Evolutionary conservation across 2,113 vertebrate species (phyloP), one percentile per base, ranked within the genome.

Genomic region (Mesitornis unicolor): DNA sequence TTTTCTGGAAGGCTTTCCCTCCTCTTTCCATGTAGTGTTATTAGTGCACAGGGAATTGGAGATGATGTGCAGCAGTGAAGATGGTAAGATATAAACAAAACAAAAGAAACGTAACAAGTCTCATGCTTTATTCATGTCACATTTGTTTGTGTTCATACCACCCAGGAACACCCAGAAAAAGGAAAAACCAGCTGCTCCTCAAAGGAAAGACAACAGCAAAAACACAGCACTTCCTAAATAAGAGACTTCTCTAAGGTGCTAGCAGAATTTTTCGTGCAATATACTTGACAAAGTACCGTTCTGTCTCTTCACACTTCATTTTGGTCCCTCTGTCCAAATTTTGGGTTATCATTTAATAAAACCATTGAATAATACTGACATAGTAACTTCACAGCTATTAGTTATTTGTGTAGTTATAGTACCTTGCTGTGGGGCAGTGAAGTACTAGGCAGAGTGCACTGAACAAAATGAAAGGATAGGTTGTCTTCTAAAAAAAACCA

Each of bases 111-210:
- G 26, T 64, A 91, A 82, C 67, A 69, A 87, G 50, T 93, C 54
- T 95, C 79, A 87, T 94, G 63, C 87, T 94, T 95, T 90, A 95
- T 95, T 93, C 74, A 83, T 96, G 40, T 85, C 67, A 76, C 36
- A 35, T 63, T 92, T 95, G 76, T 95, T 95, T 84, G 85, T 78
- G 70, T 94, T 87, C 71, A 33, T 91, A n/a, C 38, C 54, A 88
- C 65, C 48, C 33, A 80, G 80, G 56, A 94, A 75, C 38, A 75
- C 31, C 42, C n/a, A 84, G 91, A 20, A 40, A 95, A 78, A 95
- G 75, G 83, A n/a, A 45, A 77, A 91, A 94, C 67, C 85, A 86
- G 56, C 90, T 94, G 85, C 25, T 96, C 16, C 71, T 93, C 38
- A 63, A 73, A 21, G 13, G 75, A 70, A 59, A 84, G 35, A 51